These are phyloP conservation scores for Bolinopsis microptera DNA, from an alignment of 37 sponge, comb jelly and placozoan genomes.

Conservation along the genomic window DNA sequence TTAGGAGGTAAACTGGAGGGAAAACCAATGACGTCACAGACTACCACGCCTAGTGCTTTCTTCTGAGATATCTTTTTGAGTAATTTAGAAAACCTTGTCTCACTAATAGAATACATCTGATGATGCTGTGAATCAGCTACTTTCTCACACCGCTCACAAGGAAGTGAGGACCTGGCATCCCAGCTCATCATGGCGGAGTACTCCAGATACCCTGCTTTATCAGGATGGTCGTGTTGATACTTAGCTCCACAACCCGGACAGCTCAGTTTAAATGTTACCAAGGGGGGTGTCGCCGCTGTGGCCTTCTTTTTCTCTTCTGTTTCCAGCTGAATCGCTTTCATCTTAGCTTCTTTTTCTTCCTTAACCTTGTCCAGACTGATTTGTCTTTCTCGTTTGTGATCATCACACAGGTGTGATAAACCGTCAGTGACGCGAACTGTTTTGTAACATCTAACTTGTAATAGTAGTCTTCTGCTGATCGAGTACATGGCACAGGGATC, in stretches of 20 bases:
- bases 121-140: not conserved
- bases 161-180: not conserved
- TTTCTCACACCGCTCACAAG: slow-evolving; percentile 9
- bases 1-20: slow-evolving; percentile 32
- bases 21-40: slow-evolving; percentile 47
- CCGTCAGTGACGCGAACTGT: not conserved
- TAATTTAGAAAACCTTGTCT: not conserved
- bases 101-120: slow-evolving; percentile 49
- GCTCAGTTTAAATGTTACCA: not conserved
- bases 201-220: slow-evolving; percentile 1
- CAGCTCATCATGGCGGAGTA: slow-evolving; percentile 1
- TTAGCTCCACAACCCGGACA: slow-evolving; percentile 62
- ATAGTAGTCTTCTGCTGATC: not conserved
- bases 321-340: not conserved
- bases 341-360: not conserved
- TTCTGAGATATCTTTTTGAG: not conserved
- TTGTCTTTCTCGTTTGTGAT: slow-evolving; percentile 5
- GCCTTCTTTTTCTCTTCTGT: not conserved
- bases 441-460: not conserved
- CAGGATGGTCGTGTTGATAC: not conserved
- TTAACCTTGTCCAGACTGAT: not conserved
- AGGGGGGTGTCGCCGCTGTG: not conserved
- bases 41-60: not conserved
- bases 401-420: not conserved
- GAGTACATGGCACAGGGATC: too few species aligned